Conservation (phyloP, 2,113 vertebrate genomes). For the Cololabis saira region DNA sequence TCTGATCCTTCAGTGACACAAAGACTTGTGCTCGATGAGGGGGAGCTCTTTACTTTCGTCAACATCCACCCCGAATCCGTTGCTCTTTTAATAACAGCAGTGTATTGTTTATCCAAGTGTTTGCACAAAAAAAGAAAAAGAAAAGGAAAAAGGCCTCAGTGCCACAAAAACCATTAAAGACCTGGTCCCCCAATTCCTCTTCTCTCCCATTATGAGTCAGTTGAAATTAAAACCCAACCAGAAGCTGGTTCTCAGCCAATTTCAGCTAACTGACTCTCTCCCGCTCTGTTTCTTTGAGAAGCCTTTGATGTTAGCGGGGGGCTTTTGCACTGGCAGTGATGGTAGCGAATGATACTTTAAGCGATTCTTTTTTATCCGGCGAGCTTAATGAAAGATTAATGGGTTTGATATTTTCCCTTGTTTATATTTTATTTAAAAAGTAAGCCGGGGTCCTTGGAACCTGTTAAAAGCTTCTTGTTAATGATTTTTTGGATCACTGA, state of each 20-base stretch:
- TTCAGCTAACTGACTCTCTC: conserved; percentile 89
- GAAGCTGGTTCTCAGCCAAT: conserved; percentile 92
- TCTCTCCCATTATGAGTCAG: conserved; percentile 78
- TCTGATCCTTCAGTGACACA: conserved; percentile 70
- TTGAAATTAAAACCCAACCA: conserved; percentile 88
- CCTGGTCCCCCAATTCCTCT: conserved; percentile 73
- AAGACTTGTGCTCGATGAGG: conserved; percentile 49
- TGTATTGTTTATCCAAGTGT: conserved; percentile 55
- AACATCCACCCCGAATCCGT: conserved; percentile 34
- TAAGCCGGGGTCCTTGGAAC: conserved; percentile 81
- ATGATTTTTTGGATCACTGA: conserved; percentile 85
- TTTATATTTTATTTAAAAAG: conserved; percentile 89
- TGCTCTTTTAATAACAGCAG: conserved; percentile 29
- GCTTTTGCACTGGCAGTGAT: conserved; percentile 89
- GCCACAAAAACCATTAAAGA: conserved; percentile 55
- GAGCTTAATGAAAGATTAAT: conserved; percentile 99
- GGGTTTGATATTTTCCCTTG: conserved; percentile 98
- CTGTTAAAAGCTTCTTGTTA: conserved; percentile 82
- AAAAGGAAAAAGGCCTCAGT: conserved; percentile 23
- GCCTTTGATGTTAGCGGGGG: conserved; percentile 98
- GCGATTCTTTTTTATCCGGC: conserved; percentile 99
- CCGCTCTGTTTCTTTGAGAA: conserved; percentile 79
- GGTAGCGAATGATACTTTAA: conserved; percentile 96
- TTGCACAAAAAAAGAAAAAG: conserved; percentile 38
- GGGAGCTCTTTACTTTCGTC: conserved; percentile 56